Evolutionary conservation across 1,140 invertebrate species (phyloP).

Genomic region (Trichonephila clavipes): DNA sequence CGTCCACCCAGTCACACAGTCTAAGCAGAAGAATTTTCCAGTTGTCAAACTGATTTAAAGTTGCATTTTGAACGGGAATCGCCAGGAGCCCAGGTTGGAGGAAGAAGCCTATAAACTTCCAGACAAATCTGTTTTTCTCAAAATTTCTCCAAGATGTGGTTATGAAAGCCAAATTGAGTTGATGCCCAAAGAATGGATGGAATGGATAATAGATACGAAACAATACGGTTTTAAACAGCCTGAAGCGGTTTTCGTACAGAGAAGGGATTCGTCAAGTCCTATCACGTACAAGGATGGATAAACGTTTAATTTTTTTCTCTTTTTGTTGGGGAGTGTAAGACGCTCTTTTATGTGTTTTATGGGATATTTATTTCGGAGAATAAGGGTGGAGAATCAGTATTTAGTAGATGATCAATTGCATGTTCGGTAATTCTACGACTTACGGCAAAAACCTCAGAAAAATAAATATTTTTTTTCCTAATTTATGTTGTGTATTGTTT

Average conservation of each 20-base stretch:
- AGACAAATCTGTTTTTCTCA: conserved; percentile 32
- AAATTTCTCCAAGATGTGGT: conserved; percentile 37
- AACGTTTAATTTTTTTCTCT: conserved; percentile 5
- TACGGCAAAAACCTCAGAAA: background rate
- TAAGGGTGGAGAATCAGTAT: background rate
- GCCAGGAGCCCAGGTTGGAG: background rate
- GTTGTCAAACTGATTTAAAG: conserved; percentile 50
- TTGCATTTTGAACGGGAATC: conserved; percentile 27
- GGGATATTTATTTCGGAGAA: conserved; percentile 1
- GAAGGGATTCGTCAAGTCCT: background rate
- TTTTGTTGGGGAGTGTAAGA: background rate
- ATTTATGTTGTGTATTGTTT: no score
- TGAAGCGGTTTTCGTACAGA: background rate
- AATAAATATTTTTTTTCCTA: no score
- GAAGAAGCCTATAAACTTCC: conserved; percentile 24
- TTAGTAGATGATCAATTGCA: background rate
- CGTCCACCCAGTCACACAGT: background rate
- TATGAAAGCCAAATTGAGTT: conserved; percentile 55
- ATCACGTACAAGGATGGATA: background rate
- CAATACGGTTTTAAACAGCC: conserved; percentile 52
- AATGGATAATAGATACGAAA: conserved; percentile 43
- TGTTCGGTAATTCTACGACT: background rate
- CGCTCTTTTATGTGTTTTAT: background rate
- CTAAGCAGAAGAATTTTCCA: conserved; percentile 23
- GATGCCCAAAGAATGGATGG: background rate